These are phyloP conservation scores for Rhabdomys pumilio DNA, from an alignment of 2,797 vertebrate species.

Conservation along the genomic window DNA sequence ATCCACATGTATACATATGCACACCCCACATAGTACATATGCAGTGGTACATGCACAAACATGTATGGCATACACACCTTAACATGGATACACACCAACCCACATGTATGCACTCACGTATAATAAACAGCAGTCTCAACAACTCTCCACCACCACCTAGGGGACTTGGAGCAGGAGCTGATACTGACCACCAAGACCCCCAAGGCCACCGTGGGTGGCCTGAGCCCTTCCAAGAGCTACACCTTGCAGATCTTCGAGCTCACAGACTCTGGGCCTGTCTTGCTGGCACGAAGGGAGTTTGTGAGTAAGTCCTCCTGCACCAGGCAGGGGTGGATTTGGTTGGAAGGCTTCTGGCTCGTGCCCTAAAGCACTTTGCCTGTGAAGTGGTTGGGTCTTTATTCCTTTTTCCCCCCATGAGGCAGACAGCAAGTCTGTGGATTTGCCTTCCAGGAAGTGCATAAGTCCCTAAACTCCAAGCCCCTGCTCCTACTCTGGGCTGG, in stretches of 20 bases:
- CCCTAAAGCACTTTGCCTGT: accelerated
- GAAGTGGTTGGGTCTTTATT: background rate
- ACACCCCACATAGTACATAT: background rate
- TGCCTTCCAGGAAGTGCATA: background rate
- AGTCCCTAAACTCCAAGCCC: too few species aligned
- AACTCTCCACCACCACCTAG: slow-evolving; percentile 84
- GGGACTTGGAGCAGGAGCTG: slow-evolving; percentile 95
- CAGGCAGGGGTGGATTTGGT: background rate
- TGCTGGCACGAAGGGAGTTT: slow-evolving; percentile 95
- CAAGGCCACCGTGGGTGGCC: slow-evolving; percentile 95
- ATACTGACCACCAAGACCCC: slow-evolving; percentile 97
- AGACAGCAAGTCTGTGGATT: accelerated
- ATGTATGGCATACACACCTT: background rate
- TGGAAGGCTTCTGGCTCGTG: background rate
- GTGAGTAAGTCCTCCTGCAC: slow-evolving; percentile 92
- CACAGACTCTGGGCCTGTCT: slow-evolving; percentile 92
- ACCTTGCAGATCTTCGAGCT: slow-evolving; percentile 94
- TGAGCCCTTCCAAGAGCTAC: slow-evolving; percentile 95
- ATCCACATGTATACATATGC: background rate
- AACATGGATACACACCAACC: background rate
- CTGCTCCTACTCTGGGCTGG: background rate
- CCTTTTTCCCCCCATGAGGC: background rate
- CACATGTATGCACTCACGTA: background rate
- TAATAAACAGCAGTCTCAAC: background rate
- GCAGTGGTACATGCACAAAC: background rate